These are phyloP conservation scores for Palythoa heliodiscus DNA, from an alignment of 92 coral and sea anemone genomes.

Conservation along the genomic window DNA sequence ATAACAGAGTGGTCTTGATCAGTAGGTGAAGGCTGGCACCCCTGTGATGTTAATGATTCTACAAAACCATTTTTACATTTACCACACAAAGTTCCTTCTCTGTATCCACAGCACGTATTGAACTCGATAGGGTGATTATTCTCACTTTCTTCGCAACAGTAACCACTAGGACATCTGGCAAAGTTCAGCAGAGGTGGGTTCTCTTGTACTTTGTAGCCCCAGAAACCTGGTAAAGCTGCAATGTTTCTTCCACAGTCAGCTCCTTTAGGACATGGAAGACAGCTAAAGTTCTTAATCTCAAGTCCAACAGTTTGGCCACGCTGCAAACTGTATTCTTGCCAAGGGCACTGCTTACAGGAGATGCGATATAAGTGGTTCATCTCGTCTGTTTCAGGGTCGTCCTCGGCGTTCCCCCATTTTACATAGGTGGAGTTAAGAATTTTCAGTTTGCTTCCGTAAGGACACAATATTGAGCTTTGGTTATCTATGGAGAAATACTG, in stretches of 20 bases:
- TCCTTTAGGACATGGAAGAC: not conserved
- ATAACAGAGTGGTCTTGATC: too few relatives aligned
- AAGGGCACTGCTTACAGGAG: constrained; percentile 23
- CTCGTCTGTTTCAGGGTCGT: not conserved
- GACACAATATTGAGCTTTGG: constrained; percentile 2
- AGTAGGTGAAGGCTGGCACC: not conserved
- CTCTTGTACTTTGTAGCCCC: constrained; percentile 26
- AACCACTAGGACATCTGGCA: too few relatives aligned
- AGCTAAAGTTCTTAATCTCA: constrained; percentile 8
- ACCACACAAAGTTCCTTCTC: constrained; percentile 20
- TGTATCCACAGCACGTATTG: constrained; percentile 27
- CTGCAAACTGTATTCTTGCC: constrained; percentile 15
- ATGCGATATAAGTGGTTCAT: constrained; percentile 15
- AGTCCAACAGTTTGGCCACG: constrained; percentile 24
- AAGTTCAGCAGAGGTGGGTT: constrained; percentile 1
- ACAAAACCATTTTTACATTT: constrained; percentile 13
- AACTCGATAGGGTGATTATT: not conserved
- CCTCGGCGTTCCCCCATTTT: constrained; percentile 21
- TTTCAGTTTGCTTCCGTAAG: constrained; percentile 31
- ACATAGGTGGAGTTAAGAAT: constrained; percentile 26
- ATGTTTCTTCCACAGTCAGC: constrained; percentile 31
- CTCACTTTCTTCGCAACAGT: constrained; percentile 2
- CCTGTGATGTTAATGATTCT: not conserved
- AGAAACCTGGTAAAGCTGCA: constrained; percentile 13
- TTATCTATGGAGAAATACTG: constrained; percentile 13